phyloP scores from a whole-genome alignment of 1,140 invertebrate species.

The Achatina immaculata region DNA sequence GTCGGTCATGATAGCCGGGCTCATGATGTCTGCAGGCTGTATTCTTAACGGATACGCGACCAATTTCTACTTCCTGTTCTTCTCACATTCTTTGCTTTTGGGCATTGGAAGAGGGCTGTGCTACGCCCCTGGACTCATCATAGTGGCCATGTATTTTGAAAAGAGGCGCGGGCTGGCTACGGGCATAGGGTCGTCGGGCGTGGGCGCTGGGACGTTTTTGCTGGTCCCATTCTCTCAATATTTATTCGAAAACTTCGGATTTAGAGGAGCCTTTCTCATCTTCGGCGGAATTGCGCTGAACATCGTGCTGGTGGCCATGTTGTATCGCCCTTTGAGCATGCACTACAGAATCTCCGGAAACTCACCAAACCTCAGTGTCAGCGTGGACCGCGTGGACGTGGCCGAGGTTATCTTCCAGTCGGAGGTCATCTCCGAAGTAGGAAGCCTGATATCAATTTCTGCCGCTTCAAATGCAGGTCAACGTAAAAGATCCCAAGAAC shows the following conservation, averaged over 20 bases:
- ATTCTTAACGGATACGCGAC: constrained; percentile 82
- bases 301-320: constrained; percentile 38
- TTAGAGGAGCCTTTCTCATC: constrained; percentile 44
- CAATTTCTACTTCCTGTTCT: constrained; percentile 82
- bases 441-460: background rate
- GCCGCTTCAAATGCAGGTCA: background rate
- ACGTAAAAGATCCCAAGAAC: background rate
- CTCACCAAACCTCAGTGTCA: background rate
- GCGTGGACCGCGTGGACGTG: background rate
- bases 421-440: background rate
- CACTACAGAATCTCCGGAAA: constrained; percentile 43
- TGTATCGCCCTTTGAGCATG: constrained; percentile 52
- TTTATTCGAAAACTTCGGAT: constrained; percentile 47
- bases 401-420: background rate
- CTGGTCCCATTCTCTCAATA: constrained; percentile 62
- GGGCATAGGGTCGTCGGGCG: constrained; percentile 66
- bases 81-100: constrained; percentile 85
- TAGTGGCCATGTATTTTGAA: constrained; percentile 63
- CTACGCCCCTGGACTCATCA: constrained; percentile 54
- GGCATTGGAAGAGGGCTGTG: constrained; percentile 44
- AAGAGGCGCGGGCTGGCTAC: constrained; percentile 57
- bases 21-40: constrained; percentile 83
- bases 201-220: constrained; percentile 65
- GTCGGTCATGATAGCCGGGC: constrained; percentile 85
- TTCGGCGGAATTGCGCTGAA: constrained; percentile 43